A percentile compares a stretch with the other conserved stretches of the same genome.
These are phyloP conservation scores for Parnassius apollo DNA, from an alignment of 2,888 invertebrate species.

Conservation along the genomic window DNA sequence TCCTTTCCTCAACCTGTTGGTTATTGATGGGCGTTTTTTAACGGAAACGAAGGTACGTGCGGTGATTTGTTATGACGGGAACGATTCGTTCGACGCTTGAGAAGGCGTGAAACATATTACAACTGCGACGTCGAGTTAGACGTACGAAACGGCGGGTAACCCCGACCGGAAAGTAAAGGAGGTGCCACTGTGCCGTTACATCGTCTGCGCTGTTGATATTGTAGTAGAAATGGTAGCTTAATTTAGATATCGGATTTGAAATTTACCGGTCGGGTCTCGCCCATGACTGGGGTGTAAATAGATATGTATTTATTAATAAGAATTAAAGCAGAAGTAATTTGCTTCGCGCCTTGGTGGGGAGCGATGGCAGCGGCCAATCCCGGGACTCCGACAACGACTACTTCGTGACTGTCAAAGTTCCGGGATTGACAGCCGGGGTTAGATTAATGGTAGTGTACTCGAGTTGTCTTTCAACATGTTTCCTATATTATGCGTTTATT, in stretches of 20 bases:
- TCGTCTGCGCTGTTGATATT: constrained; percentile 25
- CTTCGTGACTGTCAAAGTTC: not conserved
- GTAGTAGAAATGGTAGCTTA: constrained; percentile 35
- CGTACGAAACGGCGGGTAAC: constrained; percentile 31
- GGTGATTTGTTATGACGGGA: constrained; percentile 30
- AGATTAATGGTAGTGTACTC: constrained; percentile 48
- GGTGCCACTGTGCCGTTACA: constrained; percentile 9
- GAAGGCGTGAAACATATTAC: constrained; percentile 75
- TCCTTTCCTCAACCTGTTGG: constrained; percentile 8
- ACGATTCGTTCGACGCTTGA: constrained; percentile 35
- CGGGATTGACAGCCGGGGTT: constrained; percentile 22
- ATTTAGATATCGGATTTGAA: constrained; percentile 33
- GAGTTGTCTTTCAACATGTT: constrained; percentile 71
- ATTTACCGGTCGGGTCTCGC: constrained; percentile 37
- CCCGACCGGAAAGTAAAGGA: constrained; percentile 28
- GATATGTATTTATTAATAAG: constrained; percentile 72
- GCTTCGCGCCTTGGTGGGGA: constrained; percentile 65
- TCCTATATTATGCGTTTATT: constrained; percentile 79
- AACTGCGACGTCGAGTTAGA: constrained; percentile 42
- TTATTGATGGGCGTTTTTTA: not conserved
- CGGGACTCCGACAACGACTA: not conserved
- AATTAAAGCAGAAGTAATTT: constrained; percentile 60
- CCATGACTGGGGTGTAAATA: constrained; percentile 59
- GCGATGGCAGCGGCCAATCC: constrained; percentile 21
- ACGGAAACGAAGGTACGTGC: not conserved